Evolutionary conservation across 2,797 vertebrate genomes (phyloP).

Genomic region (Danio choprae): DNA sequence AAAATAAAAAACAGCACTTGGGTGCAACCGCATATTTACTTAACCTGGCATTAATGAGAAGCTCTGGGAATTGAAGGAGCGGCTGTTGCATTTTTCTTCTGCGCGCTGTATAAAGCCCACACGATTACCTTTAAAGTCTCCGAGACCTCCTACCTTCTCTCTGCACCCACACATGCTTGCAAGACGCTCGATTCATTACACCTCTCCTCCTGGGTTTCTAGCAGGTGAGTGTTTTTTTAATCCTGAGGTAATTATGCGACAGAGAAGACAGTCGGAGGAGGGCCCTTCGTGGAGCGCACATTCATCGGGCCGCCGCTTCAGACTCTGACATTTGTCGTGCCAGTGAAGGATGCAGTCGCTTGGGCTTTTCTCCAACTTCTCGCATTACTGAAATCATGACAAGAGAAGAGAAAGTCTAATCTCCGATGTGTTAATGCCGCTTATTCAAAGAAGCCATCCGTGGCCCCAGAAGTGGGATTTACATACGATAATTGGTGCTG

Average conservation of each 20-base stretch:
- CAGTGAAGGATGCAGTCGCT: constrained; percentile 57
- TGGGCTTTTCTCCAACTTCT: constrained; percentile 61
- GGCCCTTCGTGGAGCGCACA: constrained; percentile 41
- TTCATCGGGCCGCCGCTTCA: constrained; percentile 39
- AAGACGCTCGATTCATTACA: constrained; percentile 65
- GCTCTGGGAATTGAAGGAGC: constrained; percentile 80
- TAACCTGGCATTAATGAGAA: constrained; percentile 89
- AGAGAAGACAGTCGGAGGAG: constrained; percentile 11
- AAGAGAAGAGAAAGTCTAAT: constrained; percentile 51
- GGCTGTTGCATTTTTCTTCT: constrained; percentile 68
- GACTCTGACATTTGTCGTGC: constrained; percentile 57
- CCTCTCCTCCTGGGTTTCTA: constrained; percentile 67
- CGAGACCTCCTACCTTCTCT: constrained; percentile 56
- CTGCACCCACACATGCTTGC: constrained; percentile 54
- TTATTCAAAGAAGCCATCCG: constrained; percentile 67
- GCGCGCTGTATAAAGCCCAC: constrained; percentile 63
- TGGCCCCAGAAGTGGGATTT: constrained; percentile 68
- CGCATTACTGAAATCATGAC: constrained; percentile 61
- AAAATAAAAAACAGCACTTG: constrained; percentile 63
- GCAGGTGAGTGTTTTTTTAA: constrained; percentile 71
- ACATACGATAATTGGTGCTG: constrained; percentile 72
- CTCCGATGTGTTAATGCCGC: constrained; percentile 62
- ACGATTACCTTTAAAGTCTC: constrained; percentile 62
- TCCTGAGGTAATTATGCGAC: constrained; percentile 47
- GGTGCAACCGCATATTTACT: constrained; percentile 83